Evolutionary conservation across 1,140 invertebrate species (phyloP), one percentile per base, ranked within the genome.

Genomic region (Ostrea denselamellosa): DNA sequence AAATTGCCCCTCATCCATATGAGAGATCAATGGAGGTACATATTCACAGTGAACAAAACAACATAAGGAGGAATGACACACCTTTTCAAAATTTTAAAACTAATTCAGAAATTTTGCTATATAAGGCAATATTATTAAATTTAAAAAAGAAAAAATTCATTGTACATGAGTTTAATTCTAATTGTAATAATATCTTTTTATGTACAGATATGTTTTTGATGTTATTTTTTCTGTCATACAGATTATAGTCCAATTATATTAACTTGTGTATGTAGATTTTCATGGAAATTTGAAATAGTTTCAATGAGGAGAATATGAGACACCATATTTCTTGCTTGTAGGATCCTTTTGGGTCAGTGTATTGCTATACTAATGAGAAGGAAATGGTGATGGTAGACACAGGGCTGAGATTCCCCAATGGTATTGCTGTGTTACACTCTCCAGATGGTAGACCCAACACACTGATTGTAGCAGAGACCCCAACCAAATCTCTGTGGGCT

Each of bases 391-490:
- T 88, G 22, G 85, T 94, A 19, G 93, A 93, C 71, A 92, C 91
- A 34, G 92, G 91, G 7, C 65, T 92, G 68, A 68, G 85, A n/a
- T 94, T 94, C 85, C 91, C 93, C 14, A 94, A 94, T 88, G 93
- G 93, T 51, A 91, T 94, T 83, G 92, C 91, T 65, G 93, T 94
- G 4, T 85, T 89, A 19, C 93, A 93, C 58, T 77, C 89, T 22
- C 84, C 68, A 7, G 91, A 92, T 85, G 91, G 90, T 0, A 85
- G 68, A 68, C 92, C 93, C 4, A 34, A 84, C 14, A 91, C 89
- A 81, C 88, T 94, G 12, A 93, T 94, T 71, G 93, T 94, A 19
- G 93, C 93, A 8, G 93, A 94, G 82, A 94, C 93, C n/a, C 92
- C 91, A 10, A 92, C 93, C 3, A 93, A 93, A 87, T 52, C 87